A percentile compares a stretch with the other conserved stretches of the same genome.
Conservation (phyloP, 2,113 vertebrate genomes). For the Leiothrix lutea region DNA sequence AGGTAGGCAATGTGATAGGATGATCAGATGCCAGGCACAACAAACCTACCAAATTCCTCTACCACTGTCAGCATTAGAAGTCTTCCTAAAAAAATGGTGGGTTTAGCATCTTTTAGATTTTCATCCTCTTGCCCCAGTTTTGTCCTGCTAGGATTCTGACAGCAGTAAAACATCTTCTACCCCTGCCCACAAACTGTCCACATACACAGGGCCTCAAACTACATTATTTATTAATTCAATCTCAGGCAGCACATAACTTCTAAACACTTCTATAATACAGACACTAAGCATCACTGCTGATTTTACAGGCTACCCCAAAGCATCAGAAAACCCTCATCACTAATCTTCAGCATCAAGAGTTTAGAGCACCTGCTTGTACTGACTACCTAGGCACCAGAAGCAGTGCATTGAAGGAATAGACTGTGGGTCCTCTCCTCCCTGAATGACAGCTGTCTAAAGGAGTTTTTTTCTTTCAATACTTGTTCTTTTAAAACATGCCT, state of each 20-base stretch:
- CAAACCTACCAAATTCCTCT: neutral
- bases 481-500: neutral
- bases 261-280: neutral
- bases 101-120: neutral
- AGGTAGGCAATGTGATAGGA: neutral
- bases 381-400: neutral
- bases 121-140: neutral
- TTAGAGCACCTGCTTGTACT: neutral
- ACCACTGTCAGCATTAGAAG: neutral
- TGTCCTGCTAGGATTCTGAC: neutral
- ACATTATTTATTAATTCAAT: neutral
- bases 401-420: accelerated
- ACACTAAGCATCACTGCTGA: neutral
- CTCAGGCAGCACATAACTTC: neutral
- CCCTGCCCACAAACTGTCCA: neutral
- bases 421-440: neutral
- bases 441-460: neutral
- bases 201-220: neutral
- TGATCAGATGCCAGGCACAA: neutral
- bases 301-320: neutral
- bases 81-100: neutral
- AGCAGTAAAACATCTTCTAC: neutral
- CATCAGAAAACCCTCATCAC: neutral
- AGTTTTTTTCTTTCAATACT: neutral
- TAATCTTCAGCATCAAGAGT: neutral